A percentile compares a stretch with the other conserved stretches of the same genome.
These are phyloP conservation scores for Chesias legatella DNA, from an alignment of 2,888 invertebrate genomes.

Conservation along the genomic window DNA sequence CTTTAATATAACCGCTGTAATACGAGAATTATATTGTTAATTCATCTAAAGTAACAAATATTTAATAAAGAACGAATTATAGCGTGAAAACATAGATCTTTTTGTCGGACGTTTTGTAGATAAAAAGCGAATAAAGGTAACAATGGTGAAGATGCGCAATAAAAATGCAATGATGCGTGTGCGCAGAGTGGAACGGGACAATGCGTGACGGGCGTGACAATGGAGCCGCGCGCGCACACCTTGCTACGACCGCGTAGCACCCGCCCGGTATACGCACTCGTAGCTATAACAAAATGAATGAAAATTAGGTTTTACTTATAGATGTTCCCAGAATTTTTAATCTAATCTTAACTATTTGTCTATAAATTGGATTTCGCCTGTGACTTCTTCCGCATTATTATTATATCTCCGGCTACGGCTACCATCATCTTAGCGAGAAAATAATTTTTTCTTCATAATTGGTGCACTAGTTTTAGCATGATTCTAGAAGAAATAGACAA, in stretches of 20 bases:
- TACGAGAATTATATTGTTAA: slow-evolving; percentile 35
- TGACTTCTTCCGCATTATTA: too few species aligned
- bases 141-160: slow-evolving; percentile 77
- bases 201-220: slow-evolving; percentile 70
- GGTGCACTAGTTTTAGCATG: too few species aligned
- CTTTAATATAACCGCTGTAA: slow-evolving; percentile 26
- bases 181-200: slow-evolving; percentile 50
- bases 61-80: slow-evolving; percentile 61
- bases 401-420: too few species aligned
- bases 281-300: slow-evolving; percentile 1
- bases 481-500: too few species aligned
- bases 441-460: too few species aligned
- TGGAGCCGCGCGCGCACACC: slow-evolving; percentile 56
- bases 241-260: slow-evolving; percentile 40
- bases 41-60: slow-evolving; percentile 31
- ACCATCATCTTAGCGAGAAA: too few species aligned
- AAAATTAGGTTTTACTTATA: too few species aligned
- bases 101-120: slow-evolving; percentile 53
- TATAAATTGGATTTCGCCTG: too few species aligned
- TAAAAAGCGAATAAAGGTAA: slow-evolving; percentile 71
- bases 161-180: slow-evolving; percentile 72
- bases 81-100: slow-evolving; percentile 76
- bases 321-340: too few species aligned
- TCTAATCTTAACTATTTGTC: too few species aligned
- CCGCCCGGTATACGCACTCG: slow-evolving; percentile 13